phyloP scores from a whole-genome alignment of 2,888 invertebrate species.

The Balanococcus diminutus region DNA sequence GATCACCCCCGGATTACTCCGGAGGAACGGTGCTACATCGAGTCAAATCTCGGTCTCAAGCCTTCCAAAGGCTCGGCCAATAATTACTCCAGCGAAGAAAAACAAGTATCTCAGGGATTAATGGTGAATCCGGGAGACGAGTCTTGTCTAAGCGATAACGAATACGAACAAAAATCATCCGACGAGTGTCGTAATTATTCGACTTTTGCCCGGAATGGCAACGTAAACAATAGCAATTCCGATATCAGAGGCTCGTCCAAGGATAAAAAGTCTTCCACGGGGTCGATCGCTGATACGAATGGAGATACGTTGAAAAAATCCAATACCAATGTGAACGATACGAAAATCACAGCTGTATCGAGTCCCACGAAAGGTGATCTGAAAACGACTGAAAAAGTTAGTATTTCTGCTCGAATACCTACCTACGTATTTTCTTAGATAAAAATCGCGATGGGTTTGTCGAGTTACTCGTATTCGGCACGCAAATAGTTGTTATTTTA shows the following conservation, averaged over 20 bases:
- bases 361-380: background rate
- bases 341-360: background rate
- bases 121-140: background rate
- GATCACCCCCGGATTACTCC: constrained; percentile 80
- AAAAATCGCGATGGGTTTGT: background rate
- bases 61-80: background rate
- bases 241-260: background rate
- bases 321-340: background rate
- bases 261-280: background rate
- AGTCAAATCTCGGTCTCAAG: background rate
- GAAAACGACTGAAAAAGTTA: background rate
- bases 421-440: background rate
- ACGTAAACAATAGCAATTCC: background rate
- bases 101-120: constrained; percentile 13
- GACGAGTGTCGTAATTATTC: constrained; percentile 1
- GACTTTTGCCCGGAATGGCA: background rate
- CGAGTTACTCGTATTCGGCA: background rate
- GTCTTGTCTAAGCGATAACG: constrained; percentile 10
- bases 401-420: background rate
- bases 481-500: constrained; percentile 8
- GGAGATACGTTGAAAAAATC: background rate
- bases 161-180: constrained; percentile 20
- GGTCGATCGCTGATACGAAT: background rate
- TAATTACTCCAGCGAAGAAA: constrained; percentile 6
- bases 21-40: constrained; percentile 70